Conservation (phyloP, 2,888 invertebrate genomes). For the Eueremaeus valkanovi region DNA sequence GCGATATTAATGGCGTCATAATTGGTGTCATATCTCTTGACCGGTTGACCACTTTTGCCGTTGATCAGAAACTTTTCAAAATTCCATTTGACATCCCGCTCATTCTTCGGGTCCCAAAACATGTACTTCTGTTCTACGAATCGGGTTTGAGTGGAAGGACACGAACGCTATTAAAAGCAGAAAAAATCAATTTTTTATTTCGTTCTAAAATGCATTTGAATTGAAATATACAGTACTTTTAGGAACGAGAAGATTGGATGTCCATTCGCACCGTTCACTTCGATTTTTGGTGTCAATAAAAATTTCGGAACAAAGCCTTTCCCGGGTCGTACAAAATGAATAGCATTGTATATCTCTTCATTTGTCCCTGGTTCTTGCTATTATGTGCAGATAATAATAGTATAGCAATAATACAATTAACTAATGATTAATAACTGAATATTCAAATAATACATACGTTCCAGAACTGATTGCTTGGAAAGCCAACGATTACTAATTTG, state of each 20-base stretch:
- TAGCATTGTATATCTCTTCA: constrained; percentile 55
- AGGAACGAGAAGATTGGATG: constrained; percentile 54
- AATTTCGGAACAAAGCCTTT: constrained; percentile 55
- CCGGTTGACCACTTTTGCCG: constrained; percentile 49
- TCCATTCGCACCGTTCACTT: constrained; percentile 55
- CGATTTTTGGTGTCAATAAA: constrained; percentile 53
- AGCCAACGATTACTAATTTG: constrained; percentile 53
- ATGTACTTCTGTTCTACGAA: constrained; percentile 49
- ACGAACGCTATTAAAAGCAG: constrained; percentile 49
- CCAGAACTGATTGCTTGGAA: constrained; percentile 56
- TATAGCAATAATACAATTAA: background rate
- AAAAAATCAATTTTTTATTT: background rate
- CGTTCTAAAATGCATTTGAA: background rate
- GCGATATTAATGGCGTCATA: background rate
- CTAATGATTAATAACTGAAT: no score
- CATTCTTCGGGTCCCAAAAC: constrained; percentile 50
- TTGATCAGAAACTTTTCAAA: constrained; percentile 55
- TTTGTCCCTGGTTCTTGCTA: constrained; percentile 56
- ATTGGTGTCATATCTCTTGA: constrained; percentile 49
- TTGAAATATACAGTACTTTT: constrained; percentile 51
- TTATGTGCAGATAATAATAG: constrained; percentile 22
- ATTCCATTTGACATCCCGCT: constrained; percentile 54
- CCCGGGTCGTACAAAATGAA: constrained; percentile 56
- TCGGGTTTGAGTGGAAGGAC: constrained; percentile 51
- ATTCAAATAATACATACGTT: constrained; percentile 47